phyloP scores from a whole-genome alignment of 1,140 invertebrate genomes.

The Eriosoma lanigerum region DNA sequence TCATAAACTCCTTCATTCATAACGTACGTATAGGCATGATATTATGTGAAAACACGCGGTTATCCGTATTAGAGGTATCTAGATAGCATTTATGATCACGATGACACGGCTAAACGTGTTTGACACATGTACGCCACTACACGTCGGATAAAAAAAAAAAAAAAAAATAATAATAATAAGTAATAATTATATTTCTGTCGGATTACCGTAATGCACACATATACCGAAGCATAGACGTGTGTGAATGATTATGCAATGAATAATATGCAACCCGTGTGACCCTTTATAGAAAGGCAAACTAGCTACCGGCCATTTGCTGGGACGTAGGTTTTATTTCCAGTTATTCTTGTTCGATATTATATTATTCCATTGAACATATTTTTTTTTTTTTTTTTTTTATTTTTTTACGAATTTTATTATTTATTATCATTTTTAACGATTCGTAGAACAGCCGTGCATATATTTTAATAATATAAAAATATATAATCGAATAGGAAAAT shows the following conservation, averaged over 20 bases:
- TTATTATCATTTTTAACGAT: not conserved
- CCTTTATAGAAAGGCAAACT: conserved; percentile 30
- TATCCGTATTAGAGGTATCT: no score
- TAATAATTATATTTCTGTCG: not conserved
- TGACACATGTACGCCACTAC: not conserved
- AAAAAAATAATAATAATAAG: not conserved
- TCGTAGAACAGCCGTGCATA: not conserved
- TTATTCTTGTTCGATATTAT: conserved; percentile 25
- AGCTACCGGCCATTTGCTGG: not conserved
- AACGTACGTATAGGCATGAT: not conserved
- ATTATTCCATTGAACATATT: not conserved
- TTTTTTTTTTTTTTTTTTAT: not conserved
- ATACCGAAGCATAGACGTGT: no score
- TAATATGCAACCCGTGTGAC: not conserved
- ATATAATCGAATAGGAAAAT: conserved; percentile 7
- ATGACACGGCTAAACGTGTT: not conserved
- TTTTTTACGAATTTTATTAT: conserved; percentile 6
- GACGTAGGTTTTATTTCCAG: not conserved
- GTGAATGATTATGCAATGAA: not conserved
- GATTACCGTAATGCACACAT: not conserved
- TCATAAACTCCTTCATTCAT: not conserved
- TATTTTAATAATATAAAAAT: no score
- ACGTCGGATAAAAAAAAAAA: not conserved
- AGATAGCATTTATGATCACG: not conserved
- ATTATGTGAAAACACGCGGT: not conserved